Conservation (phyloP, 1,140 invertebrate genomes). For the Zeugodacus cucurbitae region DNA sequence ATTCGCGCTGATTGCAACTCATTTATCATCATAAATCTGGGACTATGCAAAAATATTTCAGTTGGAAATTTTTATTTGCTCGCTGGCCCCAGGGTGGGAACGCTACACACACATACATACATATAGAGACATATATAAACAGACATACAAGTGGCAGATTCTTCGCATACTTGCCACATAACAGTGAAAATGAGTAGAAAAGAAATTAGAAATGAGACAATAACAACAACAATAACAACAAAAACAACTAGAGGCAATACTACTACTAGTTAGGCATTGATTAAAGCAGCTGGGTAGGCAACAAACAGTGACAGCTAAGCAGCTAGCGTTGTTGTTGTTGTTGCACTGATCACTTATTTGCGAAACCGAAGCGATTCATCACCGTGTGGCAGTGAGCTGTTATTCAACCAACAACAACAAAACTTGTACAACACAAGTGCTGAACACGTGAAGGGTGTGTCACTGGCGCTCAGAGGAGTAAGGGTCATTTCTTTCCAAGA, state of each 20-base stretch:
- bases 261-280: neutral
- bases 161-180: neutral
- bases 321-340: neutral
- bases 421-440: neutral
- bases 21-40: conserved; percentile 62
- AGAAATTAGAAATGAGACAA: neutral
- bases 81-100: neutral
- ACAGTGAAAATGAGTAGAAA: neutral
- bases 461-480: neutral
- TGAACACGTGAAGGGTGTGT: neutral
- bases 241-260: neutral
- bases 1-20: conserved; percentile 60
- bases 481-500: neutral
- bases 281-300: neutral
- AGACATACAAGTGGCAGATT: neutral
- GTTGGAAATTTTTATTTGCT: conserved; percentile 26
- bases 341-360: neutral
- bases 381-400: neutral
- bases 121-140: neutral
- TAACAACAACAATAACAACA: neutral
- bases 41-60: conserved; percentile 29
- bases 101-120: neutral
- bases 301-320: neutral
- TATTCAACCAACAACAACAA: neutral
- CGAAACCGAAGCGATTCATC: neutral